Percentiles rank a stretch among this genome's conserved stretches.
These are phyloP conservation scores for Zelostemma sp. DNA, from an alignment of 1,140 invertebrate species.

Conservation along the genomic window DNA sequence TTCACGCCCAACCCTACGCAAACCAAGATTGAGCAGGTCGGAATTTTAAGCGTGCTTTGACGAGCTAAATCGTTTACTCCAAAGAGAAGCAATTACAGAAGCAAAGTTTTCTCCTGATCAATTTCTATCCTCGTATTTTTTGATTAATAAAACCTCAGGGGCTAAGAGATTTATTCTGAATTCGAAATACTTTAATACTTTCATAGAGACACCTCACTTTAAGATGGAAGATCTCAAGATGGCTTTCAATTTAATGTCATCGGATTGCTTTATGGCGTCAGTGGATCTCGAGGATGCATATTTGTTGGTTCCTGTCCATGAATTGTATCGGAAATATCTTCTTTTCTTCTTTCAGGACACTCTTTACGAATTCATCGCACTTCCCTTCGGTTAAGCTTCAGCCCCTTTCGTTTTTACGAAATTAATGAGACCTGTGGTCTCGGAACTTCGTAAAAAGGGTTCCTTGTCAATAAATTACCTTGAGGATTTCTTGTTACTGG, in stretches of 20 bases:
- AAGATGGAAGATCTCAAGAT: no score
- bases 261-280: no score
- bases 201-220: slow-evolving; percentile 1
- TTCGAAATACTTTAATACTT: slow-evolving; percentile 8
- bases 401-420: no score
- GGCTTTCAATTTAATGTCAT: no score
- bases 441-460: background rate
- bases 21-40: no score
- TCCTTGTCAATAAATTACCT: slow-evolving; percentile 2
- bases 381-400: slow-evolving; percentile 15
- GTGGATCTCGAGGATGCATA: no score
- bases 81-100: background rate
- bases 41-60: no score
- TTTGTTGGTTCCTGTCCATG: background rate
- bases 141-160: background rate
- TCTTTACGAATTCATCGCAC: slow-evolving; percentile 10
- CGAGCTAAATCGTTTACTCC: background rate
- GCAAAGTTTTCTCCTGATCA: background rate
- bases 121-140: no score
- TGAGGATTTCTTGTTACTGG: slow-evolving; percentile 4
- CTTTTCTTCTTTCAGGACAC: background rate
- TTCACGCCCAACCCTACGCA: no score
- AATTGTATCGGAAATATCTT: background rate
- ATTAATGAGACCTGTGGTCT: slow-evolving; percentile 1
- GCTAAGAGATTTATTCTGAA: slow-evolving; percentile 16